These are phyloP conservation scores for Eupeodes luniger DNA, from an alignment of 2,888 invertebrate species.

Conservation along the genomic window DNA sequence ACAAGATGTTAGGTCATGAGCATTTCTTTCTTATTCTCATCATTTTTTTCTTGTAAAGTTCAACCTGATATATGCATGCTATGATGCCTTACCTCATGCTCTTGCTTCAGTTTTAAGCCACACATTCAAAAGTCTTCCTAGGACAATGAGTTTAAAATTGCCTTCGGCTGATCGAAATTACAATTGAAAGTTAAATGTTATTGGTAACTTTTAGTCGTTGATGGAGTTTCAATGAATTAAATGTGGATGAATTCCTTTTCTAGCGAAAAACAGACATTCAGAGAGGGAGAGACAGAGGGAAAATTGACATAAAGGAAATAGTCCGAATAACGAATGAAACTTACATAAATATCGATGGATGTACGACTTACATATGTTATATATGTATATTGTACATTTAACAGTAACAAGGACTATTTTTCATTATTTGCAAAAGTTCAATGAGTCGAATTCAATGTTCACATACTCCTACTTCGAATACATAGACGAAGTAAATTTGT, in stretches of 20 bases:
- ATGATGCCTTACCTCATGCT: background rate
- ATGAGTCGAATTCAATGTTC: constrained; percentile 45
- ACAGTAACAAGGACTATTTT: constrained; percentile 59
- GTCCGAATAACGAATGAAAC: constrained; percentile 38
- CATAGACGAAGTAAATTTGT: constrained; percentile 26
- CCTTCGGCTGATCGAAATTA: constrained; percentile 77
- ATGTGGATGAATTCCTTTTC: constrained; percentile 50
- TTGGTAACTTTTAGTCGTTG: constrained; percentile 77
- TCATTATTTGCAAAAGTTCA: constrained; percentile 73
- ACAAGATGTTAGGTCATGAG: constrained; percentile 57
- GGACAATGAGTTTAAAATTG: constrained; percentile 77
- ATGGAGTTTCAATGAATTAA: constrained; percentile 75
- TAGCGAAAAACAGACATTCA: background rate
- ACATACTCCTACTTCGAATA: background rate
- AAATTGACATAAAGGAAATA: constrained; percentile 60
- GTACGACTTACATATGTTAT: background rate
- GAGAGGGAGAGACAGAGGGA: background rate
- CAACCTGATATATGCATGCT: constrained; percentile 45
- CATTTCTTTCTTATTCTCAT: constrained; percentile 20
- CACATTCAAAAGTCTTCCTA: constrained; percentile 68
- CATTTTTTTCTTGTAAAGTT: background rate
- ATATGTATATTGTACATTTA: background rate
- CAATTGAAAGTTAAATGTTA: constrained; percentile 79
- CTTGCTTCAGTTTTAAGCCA: constrained; percentile 45
- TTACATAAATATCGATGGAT: background rate